Conservation (phyloP, 2,888 invertebrate species). For the Caenorhabditis sp. region DNA sequence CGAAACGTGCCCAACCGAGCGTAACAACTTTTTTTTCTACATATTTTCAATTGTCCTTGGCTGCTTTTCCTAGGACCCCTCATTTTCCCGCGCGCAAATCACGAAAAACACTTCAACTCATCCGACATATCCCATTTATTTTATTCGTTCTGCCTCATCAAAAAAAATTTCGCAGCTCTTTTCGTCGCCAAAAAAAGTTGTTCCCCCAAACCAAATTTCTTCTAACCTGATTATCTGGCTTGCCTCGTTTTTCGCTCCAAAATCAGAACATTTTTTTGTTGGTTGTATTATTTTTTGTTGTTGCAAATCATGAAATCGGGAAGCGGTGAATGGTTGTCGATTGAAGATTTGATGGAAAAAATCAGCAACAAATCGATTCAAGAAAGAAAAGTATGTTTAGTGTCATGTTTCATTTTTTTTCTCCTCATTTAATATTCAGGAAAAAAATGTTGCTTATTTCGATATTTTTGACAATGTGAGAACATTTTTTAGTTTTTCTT, state of each 20-base stretch:
- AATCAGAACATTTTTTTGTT: not conserved
- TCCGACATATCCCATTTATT: not conserved
- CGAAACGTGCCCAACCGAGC: too few relatives aligned
- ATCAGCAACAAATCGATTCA: conserved; percentile 34
- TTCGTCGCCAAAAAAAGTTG: not conserved
- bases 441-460: too few relatives aligned
- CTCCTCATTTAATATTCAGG: not conserved
- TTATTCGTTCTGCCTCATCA: not conserved
- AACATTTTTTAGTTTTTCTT: too few relatives aligned
- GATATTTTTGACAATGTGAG: too few relatives aligned
- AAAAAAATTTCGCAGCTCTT: not conserved
- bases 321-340: conserved; percentile 40
- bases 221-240: not conserved
- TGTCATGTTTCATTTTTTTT: not conserved
- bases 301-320: not conserved
- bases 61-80: too few relatives aligned
- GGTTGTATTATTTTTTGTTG: too few relatives aligned
- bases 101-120: too few relatives aligned
- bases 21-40: too few relatives aligned
- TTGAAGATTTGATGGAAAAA: conserved; percentile 41
- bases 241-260: not conserved
- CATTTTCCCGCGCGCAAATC: too few relatives aligned
- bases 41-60: too few relatives aligned
- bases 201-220: not conserved
- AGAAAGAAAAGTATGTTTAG: conserved; percentile 23